Base-by-base conservation (phyloP, 2,888 invertebrate genomes). In the Monopis laevigella region DNA sequence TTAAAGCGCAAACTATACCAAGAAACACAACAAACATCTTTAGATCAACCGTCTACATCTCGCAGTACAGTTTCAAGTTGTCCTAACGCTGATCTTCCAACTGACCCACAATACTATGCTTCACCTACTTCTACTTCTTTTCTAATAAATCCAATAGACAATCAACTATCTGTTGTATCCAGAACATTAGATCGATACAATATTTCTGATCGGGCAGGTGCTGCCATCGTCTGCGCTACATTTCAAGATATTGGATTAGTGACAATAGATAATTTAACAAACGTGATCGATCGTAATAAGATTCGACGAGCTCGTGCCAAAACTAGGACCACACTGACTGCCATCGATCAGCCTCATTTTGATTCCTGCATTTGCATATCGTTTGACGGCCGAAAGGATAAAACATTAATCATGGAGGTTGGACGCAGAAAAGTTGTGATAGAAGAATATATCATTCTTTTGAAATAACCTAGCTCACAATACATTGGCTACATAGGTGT, bases 1-100 rank as follows among this genome's bases (percentile, higher is more conserved):
- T 32, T 40, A 40, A 40, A 40, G 27, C 40, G 40, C 17, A 40
- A 40, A 40, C 32, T 40, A 27, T 40, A 40, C 29, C 16, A 40
- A 30, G 40, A 40, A 40, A 40, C 27, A 40, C 17, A 26, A 40
- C 27, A 40, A 30, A 27, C 30, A 27, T 30, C 40, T 27, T 27
- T 14, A 27, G 17, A 32, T 27, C 40, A 27, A 40, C 26, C 32
- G 29, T 27, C 26, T 12, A 13, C 21, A 39, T 24, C 26, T 29
- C 29, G 12, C 8, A 29, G 12, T 29, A 21, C 29, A 29, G 29
- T 29, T 29, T 29, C 29, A 29, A 29, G 19, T 19, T 26, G 39
- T 39, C 24, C 24, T 21, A 21, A 21, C 24, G 24, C 24, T 21
- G 24, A 21, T 21, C 24, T 21, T 21, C 6, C 24, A 21, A 21